Evolutionary conservation across 1,140 invertebrate species (phyloP).

Genomic region (Bicyclus anynana): DNA sequence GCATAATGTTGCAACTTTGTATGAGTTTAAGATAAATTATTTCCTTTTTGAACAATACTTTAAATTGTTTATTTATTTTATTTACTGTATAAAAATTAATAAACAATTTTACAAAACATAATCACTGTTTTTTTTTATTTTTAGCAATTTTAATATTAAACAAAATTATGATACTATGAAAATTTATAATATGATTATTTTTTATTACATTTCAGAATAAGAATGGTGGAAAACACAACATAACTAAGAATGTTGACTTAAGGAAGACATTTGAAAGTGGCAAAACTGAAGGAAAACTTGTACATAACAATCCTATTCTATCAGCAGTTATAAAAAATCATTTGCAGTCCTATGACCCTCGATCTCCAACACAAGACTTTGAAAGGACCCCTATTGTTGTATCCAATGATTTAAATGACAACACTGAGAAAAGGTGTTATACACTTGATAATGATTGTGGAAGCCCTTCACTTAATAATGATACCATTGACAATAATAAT

Average conservation of each 20-base stretch:
- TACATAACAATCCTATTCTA: slow-evolving; percentile 67
- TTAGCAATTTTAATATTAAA: too few species aligned
- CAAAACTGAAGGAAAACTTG: slow-evolving; percentile 55
- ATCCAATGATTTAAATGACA: slow-evolving; percentile 37
- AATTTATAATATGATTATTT: too few species aligned
- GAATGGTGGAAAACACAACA: slow-evolving; percentile 58
- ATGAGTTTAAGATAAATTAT: too few species aligned
- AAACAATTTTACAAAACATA: too few species aligned
- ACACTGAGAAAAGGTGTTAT: slow-evolving; percentile 31
- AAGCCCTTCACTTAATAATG: slow-evolving; percentile 47
- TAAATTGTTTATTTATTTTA: too few species aligned
- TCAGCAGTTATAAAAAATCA: slow-evolving; percentile 71
- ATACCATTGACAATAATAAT: slow-evolving; percentile 33
- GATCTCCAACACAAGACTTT: slow-evolving; percentile 67
- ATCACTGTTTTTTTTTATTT: too few species aligned
- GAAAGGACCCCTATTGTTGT: slow-evolving; percentile 66
- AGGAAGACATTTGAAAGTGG: slow-evolving; percentile 63
- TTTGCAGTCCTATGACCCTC: slow-evolving; percentile 66
- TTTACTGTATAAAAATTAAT: too few species aligned
- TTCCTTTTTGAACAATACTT: too few species aligned
- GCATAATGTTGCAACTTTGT: too few species aligned
- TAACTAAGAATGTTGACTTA: slow-evolving; percentile 68
- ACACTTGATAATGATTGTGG: slow-evolving; percentile 38
- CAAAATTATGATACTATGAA: too few species aligned
- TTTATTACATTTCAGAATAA: slow-evolving; percentile 49